Percentiles rank a stretch among this genome's conserved stretches.
Conservation (phyloP, 2,888 invertebrate genomes). For the Archips crataeganus region DNA sequence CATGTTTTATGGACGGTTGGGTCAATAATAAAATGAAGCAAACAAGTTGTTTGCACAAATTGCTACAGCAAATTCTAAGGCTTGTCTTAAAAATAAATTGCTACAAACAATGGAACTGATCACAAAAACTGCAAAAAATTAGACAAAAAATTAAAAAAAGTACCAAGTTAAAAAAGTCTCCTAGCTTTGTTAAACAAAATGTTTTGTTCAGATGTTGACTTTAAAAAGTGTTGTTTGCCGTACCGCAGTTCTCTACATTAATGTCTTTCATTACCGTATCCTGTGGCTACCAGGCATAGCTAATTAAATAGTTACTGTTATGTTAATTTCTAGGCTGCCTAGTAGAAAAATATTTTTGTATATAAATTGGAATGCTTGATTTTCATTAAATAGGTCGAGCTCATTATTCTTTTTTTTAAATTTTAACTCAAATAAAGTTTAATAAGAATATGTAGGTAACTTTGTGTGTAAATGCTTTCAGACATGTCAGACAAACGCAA, state of each 20-base stretch:
- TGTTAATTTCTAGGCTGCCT: not conserved
- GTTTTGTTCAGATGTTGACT: constrained; percentile 19
- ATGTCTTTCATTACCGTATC: not conserved
- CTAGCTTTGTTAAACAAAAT: constrained; percentile 42
- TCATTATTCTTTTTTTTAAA: not conserved
- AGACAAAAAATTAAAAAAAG: constrained; percentile 36
- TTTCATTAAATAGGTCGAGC: not conserved
- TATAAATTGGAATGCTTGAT: not conserved
- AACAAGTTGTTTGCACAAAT: constrained; percentile 74
- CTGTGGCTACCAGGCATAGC: constrained; percentile 5
- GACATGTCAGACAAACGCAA: not conserved
- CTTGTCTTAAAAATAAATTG: constrained; percentile 46
- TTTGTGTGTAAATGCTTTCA: constrained; percentile 4
- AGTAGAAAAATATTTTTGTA: not conserved
- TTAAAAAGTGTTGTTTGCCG: not conserved
- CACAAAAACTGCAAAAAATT: constrained; percentile 44
- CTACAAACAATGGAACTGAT: constrained; percentile 32
- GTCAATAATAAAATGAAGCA: constrained; percentile 56
- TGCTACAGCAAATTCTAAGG: constrained; percentile 62
- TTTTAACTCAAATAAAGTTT: not conserved
- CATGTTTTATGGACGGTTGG: constrained; percentile 63
- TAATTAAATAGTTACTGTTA: constrained; percentile 2
- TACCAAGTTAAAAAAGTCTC: constrained; percentile 47
- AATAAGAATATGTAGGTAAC: not conserved
- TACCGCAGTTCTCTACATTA: not conserved